Conservation (phyloP, 1,140 invertebrate genomes). For the Prorops nasuta region DNA sequence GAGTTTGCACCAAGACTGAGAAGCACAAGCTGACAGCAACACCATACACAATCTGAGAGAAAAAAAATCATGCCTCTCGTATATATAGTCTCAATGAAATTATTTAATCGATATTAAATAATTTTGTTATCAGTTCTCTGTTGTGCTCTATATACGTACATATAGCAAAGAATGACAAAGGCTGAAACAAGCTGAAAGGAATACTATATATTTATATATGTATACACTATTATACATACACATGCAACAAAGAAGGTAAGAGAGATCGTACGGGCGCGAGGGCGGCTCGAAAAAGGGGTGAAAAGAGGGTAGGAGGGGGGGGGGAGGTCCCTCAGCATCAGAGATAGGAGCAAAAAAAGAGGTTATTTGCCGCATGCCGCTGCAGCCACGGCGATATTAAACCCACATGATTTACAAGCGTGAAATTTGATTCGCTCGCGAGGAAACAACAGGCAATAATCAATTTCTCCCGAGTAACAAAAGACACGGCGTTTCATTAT, state of each 20-base stretch:
- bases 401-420: constrained; percentile 33
- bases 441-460: constrained; percentile 28
- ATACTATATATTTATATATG: too few species aligned
- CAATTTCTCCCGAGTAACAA: constrained; percentile 25
- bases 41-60: too few species aligned
- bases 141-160: too few species aligned
- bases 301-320: neutral
- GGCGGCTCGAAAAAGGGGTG: neutral
- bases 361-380: constrained; percentile 20
- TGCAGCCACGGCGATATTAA: constrained; percentile 29
- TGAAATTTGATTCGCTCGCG: constrained; percentile 33
- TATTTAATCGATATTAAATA: too few species aligned
- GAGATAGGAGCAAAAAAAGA: constrained; percentile 11
- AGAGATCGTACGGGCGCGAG: neutral
- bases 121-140: too few species aligned
- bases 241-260: neutral
- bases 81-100: too few species aligned
- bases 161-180: too few species aligned
- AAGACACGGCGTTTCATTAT: constrained; percentile 22
- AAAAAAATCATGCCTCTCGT: too few species aligned
- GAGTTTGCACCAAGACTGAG: too few species aligned
- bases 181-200: too few species aligned
- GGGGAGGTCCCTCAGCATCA: neutral
- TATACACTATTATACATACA: too few species aligned
- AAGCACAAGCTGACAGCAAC: too few species aligned